Evolutionary conservation across 2,888 invertebrate genomes (phyloP).

Genomic region (Sesia bembeciformis): DNA sequence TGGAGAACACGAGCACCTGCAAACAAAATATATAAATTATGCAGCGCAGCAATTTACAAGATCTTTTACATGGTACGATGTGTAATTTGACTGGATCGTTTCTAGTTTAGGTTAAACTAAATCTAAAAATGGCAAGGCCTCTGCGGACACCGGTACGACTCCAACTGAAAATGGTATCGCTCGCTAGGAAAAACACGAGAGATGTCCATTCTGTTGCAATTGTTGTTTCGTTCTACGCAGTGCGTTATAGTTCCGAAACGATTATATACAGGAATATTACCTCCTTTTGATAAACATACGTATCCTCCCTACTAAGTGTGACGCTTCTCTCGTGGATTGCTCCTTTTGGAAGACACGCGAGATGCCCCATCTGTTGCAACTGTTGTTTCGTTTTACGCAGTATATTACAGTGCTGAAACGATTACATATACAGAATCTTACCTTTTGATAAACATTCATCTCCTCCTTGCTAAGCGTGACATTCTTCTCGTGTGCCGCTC

Average conservation of each 20-base stretch:
- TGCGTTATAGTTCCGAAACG: slow-evolving; percentile 79
- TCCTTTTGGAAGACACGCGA: slow-evolving; percentile 78
- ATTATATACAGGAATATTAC: slow-evolving; percentile 72
- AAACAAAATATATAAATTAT: background rate
- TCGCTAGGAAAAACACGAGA: slow-evolving; percentile 73
- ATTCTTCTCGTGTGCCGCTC: slow-evolving; percentile 68
- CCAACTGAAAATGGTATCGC: too few relatives aligned
- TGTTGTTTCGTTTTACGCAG: slow-evolving; percentile 91
- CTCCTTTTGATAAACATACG: slow-evolving; percentile 85
- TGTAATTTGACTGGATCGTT: too few relatives aligned
- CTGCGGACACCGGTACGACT: too few relatives aligned
- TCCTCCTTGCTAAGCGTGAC: slow-evolving; percentile 81
- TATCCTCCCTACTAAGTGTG: slow-evolving; percentile 79
- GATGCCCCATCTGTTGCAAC: slow-evolving; percentile 76
- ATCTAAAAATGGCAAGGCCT: too few relatives aligned
- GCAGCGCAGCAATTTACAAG: too few relatives aligned
- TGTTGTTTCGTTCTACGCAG: slow-evolving; percentile 91
- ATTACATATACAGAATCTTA: slow-evolving; percentile 22
- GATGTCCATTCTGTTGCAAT: slow-evolving; percentile 76
- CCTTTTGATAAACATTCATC: slow-evolving; percentile 84
- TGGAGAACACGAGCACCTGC: slow-evolving; percentile 79
- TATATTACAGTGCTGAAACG: slow-evolving; percentile 79
- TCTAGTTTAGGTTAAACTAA: too few relatives aligned
- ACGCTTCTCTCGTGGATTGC: slow-evolving; percentile 74
- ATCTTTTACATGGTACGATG: too few relatives aligned